phyloP scores from a whole-genome alignment of 2,113 vertebrate genomes.

The Gulo gulo region DNA sequence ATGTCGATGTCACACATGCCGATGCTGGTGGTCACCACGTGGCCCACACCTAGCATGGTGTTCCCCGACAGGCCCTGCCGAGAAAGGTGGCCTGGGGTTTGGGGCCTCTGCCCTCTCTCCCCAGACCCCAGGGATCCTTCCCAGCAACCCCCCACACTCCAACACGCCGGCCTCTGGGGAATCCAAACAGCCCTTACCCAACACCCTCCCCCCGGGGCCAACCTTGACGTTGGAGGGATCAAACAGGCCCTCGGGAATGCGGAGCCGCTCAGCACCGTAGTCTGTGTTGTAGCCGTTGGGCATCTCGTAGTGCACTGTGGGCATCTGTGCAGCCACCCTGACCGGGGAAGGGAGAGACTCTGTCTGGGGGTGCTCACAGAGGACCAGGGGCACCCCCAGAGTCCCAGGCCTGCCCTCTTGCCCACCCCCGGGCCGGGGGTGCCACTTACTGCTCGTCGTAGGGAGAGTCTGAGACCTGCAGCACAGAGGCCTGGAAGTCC shows the following conservation, averaged over 20 bases:
- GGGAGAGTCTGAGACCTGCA: slow-evolving; percentile 87
- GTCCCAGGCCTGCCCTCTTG: neutral
- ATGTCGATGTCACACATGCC: slow-evolving; percentile 89
- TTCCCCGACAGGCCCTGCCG: slow-evolving; percentile 85
- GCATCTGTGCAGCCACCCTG: slow-evolving; percentile 88
- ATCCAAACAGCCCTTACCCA: too few species aligned
- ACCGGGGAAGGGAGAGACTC: neutral
- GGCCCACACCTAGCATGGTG: slow-evolving; percentile 87
- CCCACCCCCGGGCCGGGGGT: neutral
- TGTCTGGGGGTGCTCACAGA: neutral
- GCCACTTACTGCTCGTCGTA: slow-evolving; percentile 87
- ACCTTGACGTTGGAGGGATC: slow-evolving; percentile 89
- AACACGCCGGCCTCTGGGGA: neutral
- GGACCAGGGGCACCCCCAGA: neutral
- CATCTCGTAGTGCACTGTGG: slow-evolving; percentile 88
- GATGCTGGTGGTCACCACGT: slow-evolving; percentile 87
- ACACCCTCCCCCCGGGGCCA: neutral
- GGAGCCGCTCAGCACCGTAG: slow-evolving; percentile 84
- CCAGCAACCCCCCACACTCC: neutral
- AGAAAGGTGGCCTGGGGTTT: neutral
- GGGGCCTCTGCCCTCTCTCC: neutral
- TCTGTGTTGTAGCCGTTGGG: slow-evolving; percentile 87
- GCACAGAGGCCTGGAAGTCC: slow-evolving; percentile 86
- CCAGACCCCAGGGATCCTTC: neutral
- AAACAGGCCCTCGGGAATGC: slow-evolving; percentile 87